A percentile compares a stretch with the other conserved stretches of the same genome.
phyloP scores from a whole-genome alignment of 2,888 invertebrate genomes.

The Agrochola lota region DNA sequence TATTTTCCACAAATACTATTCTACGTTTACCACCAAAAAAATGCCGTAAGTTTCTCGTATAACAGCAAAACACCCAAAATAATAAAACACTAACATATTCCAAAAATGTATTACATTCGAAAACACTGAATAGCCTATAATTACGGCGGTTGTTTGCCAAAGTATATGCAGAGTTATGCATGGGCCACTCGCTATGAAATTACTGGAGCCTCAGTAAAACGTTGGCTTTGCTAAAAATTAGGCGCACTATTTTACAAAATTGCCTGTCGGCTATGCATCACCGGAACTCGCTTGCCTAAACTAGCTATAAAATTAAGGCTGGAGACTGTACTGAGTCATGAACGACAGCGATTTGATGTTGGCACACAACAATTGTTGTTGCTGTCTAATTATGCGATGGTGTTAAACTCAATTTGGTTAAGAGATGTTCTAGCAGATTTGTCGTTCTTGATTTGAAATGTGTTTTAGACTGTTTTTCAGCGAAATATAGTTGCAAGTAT shows the following conservation, averaged over 20 bases:
- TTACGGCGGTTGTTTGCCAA: slow-evolving; percentile 35
- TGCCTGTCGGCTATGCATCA: slow-evolving; percentile 66
- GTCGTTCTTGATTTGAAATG: not conserved
- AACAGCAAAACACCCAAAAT: slow-evolving; percentile 12
- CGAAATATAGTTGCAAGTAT: not conserved
- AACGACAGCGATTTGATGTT: slow-evolving; percentile 11
- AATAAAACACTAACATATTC: not conserved
- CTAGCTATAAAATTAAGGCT: slow-evolving; percentile 65
- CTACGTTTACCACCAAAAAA: not conserved
- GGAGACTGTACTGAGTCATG: not conserved
- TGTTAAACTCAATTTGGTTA: not conserved
- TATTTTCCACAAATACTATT: not conserved
- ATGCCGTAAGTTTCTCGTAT: slow-evolving; percentile 13
- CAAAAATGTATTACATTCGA: slow-evolving; percentile 23
- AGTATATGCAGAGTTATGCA: slow-evolving; percentile 56
- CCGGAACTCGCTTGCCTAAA: slow-evolving; percentile 60
- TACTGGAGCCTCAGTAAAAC: slow-evolving; percentile 35
- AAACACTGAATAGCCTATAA: slow-evolving; percentile 31
- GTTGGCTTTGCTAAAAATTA: slow-evolving; percentile 61
- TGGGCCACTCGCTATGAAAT: slow-evolving; percentile 34
- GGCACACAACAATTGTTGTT: not conserved
- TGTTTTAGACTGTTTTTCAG: not conserved
- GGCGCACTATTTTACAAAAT: slow-evolving; percentile 66
- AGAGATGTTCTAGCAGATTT: not conserved
- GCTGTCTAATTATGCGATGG: not conserved